Evolutionary conservation across 2,888 invertebrate species (phyloP).

Genomic region (Oligia latruncula): DNA sequence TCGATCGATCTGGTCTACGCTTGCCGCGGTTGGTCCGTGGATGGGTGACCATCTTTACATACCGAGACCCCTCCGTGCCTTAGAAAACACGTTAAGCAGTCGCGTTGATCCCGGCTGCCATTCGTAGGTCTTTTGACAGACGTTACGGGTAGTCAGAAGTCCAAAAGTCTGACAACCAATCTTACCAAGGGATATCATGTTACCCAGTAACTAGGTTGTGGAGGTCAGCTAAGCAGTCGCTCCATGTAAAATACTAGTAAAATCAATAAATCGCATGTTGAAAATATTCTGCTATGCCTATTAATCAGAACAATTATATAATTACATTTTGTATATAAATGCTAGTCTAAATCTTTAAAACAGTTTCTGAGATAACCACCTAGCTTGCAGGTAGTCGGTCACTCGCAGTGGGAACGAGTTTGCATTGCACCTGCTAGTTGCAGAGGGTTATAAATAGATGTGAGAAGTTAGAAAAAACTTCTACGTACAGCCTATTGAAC

Average conservation of each 20-base stretch:
- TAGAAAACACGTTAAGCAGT: neutral
- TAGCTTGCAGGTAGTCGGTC: neutral
- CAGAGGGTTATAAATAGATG: conserved; percentile 42
- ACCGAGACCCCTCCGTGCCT: neutral
- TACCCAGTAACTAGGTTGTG: neutral
- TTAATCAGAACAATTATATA: neutral
- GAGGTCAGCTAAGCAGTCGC: neutral
- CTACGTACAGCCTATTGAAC: neutral
- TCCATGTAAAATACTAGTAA: neutral
- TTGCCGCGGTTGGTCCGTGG: neutral
- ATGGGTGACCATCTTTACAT: neutral
- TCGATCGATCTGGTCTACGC: neutral
- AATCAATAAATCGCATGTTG: neutral
- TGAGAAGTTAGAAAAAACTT: conserved; percentile 37
- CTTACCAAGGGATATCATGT: neutral
- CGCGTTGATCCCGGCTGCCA: neutral
- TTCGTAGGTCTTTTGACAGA: neutral
- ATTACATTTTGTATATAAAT: neutral
- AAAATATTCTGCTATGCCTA: neutral
- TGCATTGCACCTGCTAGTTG: conserved; percentile 36
- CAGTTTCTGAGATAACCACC: conserved; percentile 1
- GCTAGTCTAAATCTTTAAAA: neutral
- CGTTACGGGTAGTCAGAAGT: neutral
- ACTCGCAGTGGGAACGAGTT: conserved; percentile 30
- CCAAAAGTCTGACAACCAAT: neutral